Evolutionary conservation across 2,113 vertebrate species (phyloP).

Genomic region (Tragelaphus imberbis): DNA sequence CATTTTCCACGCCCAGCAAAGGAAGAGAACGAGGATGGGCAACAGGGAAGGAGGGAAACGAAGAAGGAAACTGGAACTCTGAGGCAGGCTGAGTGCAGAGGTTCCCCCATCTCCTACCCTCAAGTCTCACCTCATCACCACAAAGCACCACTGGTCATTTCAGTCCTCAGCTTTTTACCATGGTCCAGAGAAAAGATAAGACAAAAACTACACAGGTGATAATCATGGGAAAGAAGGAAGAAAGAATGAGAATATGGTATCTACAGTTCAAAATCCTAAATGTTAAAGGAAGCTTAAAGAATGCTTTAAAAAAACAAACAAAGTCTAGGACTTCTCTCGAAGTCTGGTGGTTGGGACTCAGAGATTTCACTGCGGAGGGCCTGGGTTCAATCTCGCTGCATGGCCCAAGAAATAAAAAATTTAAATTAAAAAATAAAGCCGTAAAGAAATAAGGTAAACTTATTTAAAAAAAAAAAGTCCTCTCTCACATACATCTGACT

Average conservation of each 20-base stretch:
- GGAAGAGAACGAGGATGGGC: neutral
- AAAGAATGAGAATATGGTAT: neutral
- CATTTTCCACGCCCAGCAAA: neutral
- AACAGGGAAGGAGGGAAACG: neutral
- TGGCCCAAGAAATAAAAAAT: neutral
- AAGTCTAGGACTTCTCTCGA: neutral
- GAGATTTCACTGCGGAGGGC: neutral
- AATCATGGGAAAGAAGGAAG: neutral
- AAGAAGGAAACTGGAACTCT: neutral
- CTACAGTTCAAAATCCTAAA: conserved; percentile 15
- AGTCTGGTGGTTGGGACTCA: neutral
- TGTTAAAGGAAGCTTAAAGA: neutral
- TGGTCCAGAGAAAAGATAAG: neutral
- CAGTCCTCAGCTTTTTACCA: neutral
- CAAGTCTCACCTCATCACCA: neutral
- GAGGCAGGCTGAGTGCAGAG: neutral
- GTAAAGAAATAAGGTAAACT: neutral
- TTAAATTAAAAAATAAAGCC: neutral
- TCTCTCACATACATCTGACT: neutral
- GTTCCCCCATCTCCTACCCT: neutral
- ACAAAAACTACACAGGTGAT: neutral
- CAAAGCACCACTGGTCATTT: neutral
- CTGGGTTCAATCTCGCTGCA: neutral
- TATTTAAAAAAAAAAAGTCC: neutral
- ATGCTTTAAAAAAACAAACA: neutral